Evolutionary conservation across 2,113 vertebrate species (phyloP).

Genomic region (Nymphicus hollandicus): DNA sequence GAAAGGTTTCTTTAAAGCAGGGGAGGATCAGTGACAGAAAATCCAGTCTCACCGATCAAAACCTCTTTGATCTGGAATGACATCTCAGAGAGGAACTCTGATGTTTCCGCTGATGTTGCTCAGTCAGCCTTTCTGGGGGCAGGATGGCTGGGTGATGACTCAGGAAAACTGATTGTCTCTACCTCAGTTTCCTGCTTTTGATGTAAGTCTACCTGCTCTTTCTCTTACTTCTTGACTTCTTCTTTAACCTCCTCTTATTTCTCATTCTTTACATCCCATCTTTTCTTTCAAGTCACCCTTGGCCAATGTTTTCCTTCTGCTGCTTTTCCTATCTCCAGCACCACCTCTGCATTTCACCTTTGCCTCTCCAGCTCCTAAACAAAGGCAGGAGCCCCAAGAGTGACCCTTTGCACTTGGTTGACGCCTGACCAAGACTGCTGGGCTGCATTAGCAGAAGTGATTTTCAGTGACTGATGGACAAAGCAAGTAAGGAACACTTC

Average conservation of each 20-base stretch:
- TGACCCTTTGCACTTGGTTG: not conserved
- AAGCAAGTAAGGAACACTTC: not conserved
- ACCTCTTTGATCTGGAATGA: not conserved
- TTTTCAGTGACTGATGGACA: not conserved
- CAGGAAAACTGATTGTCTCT: not conserved
- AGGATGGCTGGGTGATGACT: not conserved
- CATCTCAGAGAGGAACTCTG: not conserved
- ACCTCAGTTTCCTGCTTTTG: not conserved
- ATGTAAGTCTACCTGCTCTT: not conserved
- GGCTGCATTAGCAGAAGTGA: not conserved
- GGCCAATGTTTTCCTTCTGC: not conserved
- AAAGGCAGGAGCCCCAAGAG: not conserved
- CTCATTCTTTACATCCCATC: not conserved
- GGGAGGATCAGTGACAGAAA: not conserved
- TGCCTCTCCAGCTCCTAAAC: not conserved
- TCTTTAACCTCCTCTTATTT: not conserved
- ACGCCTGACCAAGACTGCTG: not conserved
- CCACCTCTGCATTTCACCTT: not conserved
- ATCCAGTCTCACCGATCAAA: not conserved
- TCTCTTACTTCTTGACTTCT: not conserved
- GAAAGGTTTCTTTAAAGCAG: not conserved
- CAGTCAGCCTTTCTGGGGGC: constrained; percentile 26
- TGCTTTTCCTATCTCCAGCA: not conserved
- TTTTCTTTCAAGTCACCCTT: not conserved
- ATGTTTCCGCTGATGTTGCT: not conserved